Percentiles rank a stretch among this genome's conserved stretches.
phyloP scores from a whole-genome alignment of 2,888 invertebrate genomes.

The Aleiodes leptofemur region DNA sequence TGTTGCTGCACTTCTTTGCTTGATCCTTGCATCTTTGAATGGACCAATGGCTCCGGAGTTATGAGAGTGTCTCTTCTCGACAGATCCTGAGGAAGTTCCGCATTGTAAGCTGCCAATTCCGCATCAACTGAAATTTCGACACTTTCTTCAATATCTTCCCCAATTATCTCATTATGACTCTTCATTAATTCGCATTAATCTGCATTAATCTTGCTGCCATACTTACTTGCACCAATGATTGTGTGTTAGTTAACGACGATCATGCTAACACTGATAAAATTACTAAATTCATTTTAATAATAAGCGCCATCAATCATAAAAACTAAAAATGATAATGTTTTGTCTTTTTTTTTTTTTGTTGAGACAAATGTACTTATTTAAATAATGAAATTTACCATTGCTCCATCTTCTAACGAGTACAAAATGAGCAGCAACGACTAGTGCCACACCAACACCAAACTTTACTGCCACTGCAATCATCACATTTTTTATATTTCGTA shows the following conservation, averaged over 20 bases:
- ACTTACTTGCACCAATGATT: slow-evolving; percentile 36
- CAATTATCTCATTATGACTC: background rate
- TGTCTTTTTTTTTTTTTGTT: background rate
- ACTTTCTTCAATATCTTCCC: slow-evolving; percentile 1
- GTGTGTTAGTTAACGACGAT: slow-evolving; percentile 50
- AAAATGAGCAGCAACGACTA: slow-evolving; percentile 90
- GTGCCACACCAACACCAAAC: slow-evolving; percentile 89
- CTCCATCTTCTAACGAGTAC: slow-evolving; percentile 88
- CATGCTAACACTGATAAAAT: slow-evolving; percentile 53
- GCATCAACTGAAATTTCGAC: slow-evolving; percentile 57
- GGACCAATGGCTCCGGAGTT: slow-evolving; percentile 58
- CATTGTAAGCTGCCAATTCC: slow-evolving; percentile 57
- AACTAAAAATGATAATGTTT: slow-evolving; percentile 35
- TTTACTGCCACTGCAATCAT: slow-evolving; percentile 90
- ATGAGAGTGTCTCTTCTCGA: slow-evolving; percentile 76
- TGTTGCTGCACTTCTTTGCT: slow-evolving; percentile 5
- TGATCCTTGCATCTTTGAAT: background rate
- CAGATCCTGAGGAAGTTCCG: slow-evolving; percentile 66
- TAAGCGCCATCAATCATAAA: slow-evolving; percentile 52
- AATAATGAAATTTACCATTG: slow-evolving; percentile 80
- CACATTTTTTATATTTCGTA: slow-evolving; percentile 26
- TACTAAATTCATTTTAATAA: slow-evolving; percentile 32
- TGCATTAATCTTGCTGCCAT: background rate
- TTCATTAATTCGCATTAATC: slow-evolving; percentile 3
- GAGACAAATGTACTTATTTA: background rate